Percentiles rank a stretch among this genome's conserved stretches.
phyloP scores from a whole-genome alignment of 2,888 invertebrate genomes.

The Malacosoma neustria region DNA sequence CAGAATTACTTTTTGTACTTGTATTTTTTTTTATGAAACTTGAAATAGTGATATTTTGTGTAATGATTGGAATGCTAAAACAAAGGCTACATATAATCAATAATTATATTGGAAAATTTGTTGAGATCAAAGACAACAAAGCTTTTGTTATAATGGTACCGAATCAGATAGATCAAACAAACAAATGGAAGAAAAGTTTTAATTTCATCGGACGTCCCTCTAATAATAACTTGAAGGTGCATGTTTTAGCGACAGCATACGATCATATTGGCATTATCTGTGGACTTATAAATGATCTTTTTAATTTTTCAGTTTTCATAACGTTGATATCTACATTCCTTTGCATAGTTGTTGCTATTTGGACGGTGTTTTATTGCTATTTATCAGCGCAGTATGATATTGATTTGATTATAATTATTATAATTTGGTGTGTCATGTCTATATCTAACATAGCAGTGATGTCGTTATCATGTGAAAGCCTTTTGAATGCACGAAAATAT shows the following conservation, averaged over 20 bases:
- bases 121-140: conserved; percentile 19
- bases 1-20: conserved; percentile 13
- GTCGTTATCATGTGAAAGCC: conserved; percentile 29
- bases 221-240: conserved; percentile 24
- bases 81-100: conserved; percentile 30
- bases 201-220: conserved; percentile 23
- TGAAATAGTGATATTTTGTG: conserved; percentile 29
- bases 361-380: conserved; percentile 29
- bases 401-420: conserved; percentile 19
- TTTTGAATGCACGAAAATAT: conserved; percentile 25
- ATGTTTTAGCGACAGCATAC: conserved; percentile 30
- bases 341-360: conserved; percentile 33
- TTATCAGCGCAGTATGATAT: conserved; percentile 14
- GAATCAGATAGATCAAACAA: conserved; percentile 13
- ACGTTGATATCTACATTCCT: conserved; percentile 33
- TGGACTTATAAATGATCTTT: no score
- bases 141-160: conserved; percentile 18
- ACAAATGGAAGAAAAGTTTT: no score
- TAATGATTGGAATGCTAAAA: conserved; percentile 26
- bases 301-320: conserved; percentile 40
- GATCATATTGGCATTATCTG: conserved; percentile 32
- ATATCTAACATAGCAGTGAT: conserved; percentile 25
- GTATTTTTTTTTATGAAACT: conserved; percentile 27
- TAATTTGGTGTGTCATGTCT: conserved; percentile 27
- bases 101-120: conserved; percentile 23